Base-by-base conservation (phyloP, 2,888 invertebrate genomes). In the Acrocyrtus sp. region DNA sequence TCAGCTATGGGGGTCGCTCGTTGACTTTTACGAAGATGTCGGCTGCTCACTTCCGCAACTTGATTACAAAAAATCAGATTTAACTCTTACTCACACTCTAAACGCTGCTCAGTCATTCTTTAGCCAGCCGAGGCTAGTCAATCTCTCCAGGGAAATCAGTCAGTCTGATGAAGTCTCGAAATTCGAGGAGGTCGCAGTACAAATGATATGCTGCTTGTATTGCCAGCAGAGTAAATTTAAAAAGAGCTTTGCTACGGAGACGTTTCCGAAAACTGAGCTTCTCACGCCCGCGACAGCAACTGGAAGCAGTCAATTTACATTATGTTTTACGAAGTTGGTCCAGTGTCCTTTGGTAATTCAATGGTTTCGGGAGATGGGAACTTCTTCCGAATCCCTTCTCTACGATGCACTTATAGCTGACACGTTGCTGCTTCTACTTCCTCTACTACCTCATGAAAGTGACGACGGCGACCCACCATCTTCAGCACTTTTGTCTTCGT, bases 371-470 rank as follows among this genome's bases (percentile, higher is more conserved):
- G 72, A 60, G 6, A 22, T 76, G 51, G 75, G 66, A 54, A 66
- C 68, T 8, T 34, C 45, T 22, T 43, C 50, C 2, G 58, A 72
- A 39, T 45, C 17, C 4, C 43, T 70, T 22, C 56, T 57, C 29
- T 60, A 54, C 22, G 79, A 79, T 65, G 66, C 62, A 10, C 41
- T 76, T 12, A 1, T 77, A 1, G 70, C 79, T 15, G 79, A 79
- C 54, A 34, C 68, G 21, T 45, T 76, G 0, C 47, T 78, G 41
- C 60, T 76, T 12, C 34, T 77, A 10, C 27, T 67, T 41, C 79
- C 79, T 6, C 48, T 78, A 2, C n/a, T 45, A 19, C 2, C 29
- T 24, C 47, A 45, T 45, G 57, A 34, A 56, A 62, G 27, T 57
- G 70, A 63, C 27, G 56, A 56, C 15, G n/a, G n/a, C n/a, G n/a